Evolutionary conservation across 1,140 invertebrate genomes (phyloP).

Genomic region (Drosophila baimaii): DNA sequence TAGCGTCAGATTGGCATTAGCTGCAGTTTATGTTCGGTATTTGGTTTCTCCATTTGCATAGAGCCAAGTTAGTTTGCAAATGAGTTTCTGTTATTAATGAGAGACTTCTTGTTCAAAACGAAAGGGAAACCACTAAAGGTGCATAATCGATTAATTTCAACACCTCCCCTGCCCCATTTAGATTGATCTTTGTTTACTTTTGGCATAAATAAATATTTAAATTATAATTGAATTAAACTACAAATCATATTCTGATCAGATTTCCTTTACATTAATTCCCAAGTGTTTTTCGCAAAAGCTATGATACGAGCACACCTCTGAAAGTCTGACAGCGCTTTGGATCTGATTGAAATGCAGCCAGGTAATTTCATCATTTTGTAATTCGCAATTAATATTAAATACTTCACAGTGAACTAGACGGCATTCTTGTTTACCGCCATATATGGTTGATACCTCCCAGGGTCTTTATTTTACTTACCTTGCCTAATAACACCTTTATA

Average conservation of each 20-base stretch:
- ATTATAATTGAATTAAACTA: slow-evolving; percentile 8
- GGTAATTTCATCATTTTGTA: slow-evolving; percentile 70
- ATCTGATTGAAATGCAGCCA: slow-evolving; percentile 63
- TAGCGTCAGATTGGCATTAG: slow-evolving; percentile 53
- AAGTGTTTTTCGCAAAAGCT: slow-evolving; percentile 9
- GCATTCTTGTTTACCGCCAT: slow-evolving; percentile 52
- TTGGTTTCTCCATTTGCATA: slow-evolving; percentile 65
- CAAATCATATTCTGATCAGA: slow-evolving; percentile 15
- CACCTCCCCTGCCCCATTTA: neutral
- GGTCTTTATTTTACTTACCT: neutral
- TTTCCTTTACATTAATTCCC: slow-evolving; percentile 1
- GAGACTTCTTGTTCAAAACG: slow-evolving; percentile 3
- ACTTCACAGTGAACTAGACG: slow-evolving; percentile 43
- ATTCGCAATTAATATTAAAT: slow-evolving; percentile 57
- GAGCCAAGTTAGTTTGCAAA: slow-evolving; percentile 25
- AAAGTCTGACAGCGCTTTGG: slow-evolving; percentile 6
- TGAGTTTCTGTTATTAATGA: slow-evolving; percentile 15
- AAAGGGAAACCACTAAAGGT: slow-evolving; percentile 12
- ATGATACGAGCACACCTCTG: slow-evolving; percentile 27
- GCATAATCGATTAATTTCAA: slow-evolving; percentile 27
- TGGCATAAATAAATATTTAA: slow-evolving; percentile 28
- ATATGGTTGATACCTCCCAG: neutral
- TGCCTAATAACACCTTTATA: neutral
- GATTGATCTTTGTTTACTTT: neutral
- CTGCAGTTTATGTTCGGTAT: slow-evolving; percentile 28